A percentile compares a stretch with the other conserved stretches of the same genome.
Conservation (phyloP, 2,797 vertebrate species). For the Microctenopoma stevenorrisi region DNA sequence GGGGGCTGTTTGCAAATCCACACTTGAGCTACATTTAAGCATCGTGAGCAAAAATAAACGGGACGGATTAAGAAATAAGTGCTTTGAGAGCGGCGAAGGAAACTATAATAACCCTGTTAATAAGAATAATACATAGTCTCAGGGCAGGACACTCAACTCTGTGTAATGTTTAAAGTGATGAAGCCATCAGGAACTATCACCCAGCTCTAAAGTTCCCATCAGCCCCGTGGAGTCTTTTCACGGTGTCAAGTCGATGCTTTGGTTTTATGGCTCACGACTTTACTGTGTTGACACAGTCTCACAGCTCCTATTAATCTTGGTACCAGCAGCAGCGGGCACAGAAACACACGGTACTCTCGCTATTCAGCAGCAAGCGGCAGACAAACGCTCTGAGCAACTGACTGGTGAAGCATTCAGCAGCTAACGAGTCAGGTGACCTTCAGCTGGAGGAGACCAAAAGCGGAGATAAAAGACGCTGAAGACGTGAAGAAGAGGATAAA, state of each 20-base stretch:
- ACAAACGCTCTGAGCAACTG: neutral
- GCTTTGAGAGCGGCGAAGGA: neutral
- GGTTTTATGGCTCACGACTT: slow-evolving; percentile 2
- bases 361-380: neutral
- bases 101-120: too few relatives aligned
- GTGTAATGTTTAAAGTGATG: neutral
- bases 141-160: too few relatives aligned
- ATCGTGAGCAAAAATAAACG: neutral
- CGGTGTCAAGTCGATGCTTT: neutral
- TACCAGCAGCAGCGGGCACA: neutral
- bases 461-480: neutral
- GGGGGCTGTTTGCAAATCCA: neutral
- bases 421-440: neutral
- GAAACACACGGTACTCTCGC: neutral
- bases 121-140: too few relatives aligned
- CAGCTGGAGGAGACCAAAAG: slow-evolving; percentile 4
- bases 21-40: neutral
- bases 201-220: neutral
- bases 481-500: too few relatives aligned
- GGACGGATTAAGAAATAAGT: too few relatives aligned
- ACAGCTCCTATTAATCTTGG: slow-evolving; percentile 1
- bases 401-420: neutral
- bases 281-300: neutral
- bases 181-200: neutral
- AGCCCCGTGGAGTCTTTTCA: neutral